Base-by-base conservation (phyloP, 1,140 invertebrate genomes). In the Bombus turneri region DNA sequence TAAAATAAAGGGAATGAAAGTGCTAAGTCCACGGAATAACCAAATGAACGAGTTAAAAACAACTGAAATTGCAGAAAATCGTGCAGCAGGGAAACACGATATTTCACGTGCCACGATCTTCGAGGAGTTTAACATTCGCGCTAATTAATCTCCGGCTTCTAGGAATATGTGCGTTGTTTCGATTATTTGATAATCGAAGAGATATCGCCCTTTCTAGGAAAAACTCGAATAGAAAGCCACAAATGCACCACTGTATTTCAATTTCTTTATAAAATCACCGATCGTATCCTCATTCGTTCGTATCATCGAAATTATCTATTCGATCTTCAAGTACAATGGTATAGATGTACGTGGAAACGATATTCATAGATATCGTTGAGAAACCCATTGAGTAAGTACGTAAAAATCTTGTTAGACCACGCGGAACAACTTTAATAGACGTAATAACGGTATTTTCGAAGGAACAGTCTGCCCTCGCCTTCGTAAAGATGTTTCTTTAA, bases 131-230 rank as follows among this genome's bases (percentile, higher is more conserved):
- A 66, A 31, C n/a, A 8, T 66, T 66, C 53, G 75, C 71, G 81
- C 81, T 87, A 87, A 87, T 87, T 79, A 86, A 64, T 64, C 59
- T 31, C 47, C 73, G 62, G 74, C 73, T 87, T 87, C 75, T 71
- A 62, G 74, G 86, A 88, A 88, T 87, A 79, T 75, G 47, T 53
- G 47, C 6, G 73, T 88, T 57, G 47, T 62, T 75, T 59, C 73
- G 74, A 83, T 80, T 31, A 34, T 25, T 68, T 53, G 69, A 74
- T 81, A 73, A 81, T 81, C 37, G 31, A 41, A 53, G 18, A 5
- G 47, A 47, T 15, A 5, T 18, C 53, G 39, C 34, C 25, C 41
- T 83, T 78, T 64, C 66, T 47, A 31, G 5, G 43, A 64, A 18
- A 53, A 53, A 69, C 43, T 53, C 41, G 1, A n/a, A 13, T 18